Evolutionary conservation across 2,797 vertebrate genomes (phyloP).

Genomic region (Darevskia mixta): DNA sequence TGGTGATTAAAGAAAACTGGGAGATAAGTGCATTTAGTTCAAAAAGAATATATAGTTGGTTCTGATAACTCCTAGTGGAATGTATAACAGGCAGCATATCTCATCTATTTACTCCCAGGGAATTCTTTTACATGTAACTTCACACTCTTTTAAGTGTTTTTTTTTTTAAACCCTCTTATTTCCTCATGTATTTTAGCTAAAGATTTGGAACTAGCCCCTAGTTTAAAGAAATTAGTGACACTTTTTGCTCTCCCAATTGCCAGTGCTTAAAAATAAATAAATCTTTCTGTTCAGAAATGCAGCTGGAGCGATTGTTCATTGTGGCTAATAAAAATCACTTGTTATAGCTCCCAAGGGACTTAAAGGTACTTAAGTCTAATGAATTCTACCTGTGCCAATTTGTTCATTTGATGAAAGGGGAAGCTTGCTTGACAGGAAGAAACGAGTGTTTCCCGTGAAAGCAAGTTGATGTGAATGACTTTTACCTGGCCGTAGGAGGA

Average conservation of each 20-base stretch:
- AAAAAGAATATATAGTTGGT: background rate
- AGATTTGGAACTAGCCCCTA: background rate
- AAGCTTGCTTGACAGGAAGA: background rate
- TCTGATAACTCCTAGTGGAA: background rate
- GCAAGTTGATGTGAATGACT: background rate
- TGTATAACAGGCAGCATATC: too few species aligned
- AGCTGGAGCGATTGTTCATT: background rate
- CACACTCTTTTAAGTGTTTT: background rate
- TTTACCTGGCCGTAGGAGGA: background rate
- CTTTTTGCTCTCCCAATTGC: background rate
- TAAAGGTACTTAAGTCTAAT: conserved; percentile 36
- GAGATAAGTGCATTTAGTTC: background rate
- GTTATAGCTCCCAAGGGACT: conserved; percentile 11
- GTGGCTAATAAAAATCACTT: background rate
- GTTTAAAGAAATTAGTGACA: background rate
- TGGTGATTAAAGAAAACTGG: background rate
- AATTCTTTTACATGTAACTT: background rate
- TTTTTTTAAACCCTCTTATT: background rate
- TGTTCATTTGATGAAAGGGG: background rate
- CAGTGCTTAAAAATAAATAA: background rate
- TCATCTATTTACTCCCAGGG: background rate
- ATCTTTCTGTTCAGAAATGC: background rate
- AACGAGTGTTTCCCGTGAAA: background rate
- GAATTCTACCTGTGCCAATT: conserved; percentile 35
- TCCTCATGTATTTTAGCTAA: background rate